Conservation (phyloP, 2,113 vertebrate species). For the Butastur rufipennis region DNA sequence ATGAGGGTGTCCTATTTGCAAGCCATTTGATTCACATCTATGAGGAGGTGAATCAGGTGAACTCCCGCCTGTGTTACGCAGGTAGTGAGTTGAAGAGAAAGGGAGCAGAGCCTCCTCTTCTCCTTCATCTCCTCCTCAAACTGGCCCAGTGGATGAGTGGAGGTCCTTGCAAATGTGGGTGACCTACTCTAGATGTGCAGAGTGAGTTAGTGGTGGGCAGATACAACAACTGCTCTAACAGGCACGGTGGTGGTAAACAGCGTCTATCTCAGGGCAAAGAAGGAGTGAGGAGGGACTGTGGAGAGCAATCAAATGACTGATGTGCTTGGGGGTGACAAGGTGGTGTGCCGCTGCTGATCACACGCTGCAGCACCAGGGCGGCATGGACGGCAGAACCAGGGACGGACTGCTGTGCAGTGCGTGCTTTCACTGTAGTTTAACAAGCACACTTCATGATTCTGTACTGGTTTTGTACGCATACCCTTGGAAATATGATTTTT, state of each 20-base stretch:
- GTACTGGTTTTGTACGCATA: neutral
- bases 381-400: neutral
- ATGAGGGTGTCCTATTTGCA: neutral
- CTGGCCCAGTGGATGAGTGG: neutral
- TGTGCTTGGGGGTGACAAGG: neutral
- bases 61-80: fast-evolving
- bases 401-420: fast-evolving
- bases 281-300: neutral
- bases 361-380: neutral
- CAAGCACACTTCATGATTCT: neutral
- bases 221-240: neutral
- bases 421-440: neutral
- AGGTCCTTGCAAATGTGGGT: neutral
- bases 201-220: neutral
- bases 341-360: neutral
- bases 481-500: neutral
- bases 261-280: neutral
- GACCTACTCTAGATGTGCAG: neutral
- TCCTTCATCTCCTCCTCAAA: neutral
- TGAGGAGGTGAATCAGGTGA: neutral
- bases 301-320: no score
- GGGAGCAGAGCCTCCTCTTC: neutral
- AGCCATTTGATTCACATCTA: neutral
- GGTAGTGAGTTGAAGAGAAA: neutral
- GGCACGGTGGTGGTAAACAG: neutral